A percentile compares a stretch with the other conserved stretches of the same genome.
Evolutionary conservation across 1,140 invertebrate genomes (phyloP).

Genomic region (Drosophila parabipectinata): DNA sequence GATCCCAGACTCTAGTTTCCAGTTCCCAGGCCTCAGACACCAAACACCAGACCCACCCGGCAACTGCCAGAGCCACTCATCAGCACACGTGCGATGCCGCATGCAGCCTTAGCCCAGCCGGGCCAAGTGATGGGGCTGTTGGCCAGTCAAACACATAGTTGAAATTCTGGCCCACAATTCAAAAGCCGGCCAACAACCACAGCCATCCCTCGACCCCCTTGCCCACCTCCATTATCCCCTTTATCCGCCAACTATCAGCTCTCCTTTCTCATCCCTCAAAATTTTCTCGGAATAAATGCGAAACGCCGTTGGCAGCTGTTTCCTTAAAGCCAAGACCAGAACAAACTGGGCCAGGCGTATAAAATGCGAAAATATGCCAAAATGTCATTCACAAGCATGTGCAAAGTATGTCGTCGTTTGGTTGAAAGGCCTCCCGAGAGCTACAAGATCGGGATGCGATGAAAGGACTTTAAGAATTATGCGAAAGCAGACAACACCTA

Average conservation of each 20-base stretch:
- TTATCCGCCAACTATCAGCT: not conserved
- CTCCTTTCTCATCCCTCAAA: slow-evolving; percentile 23
- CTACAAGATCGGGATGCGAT: not conserved
- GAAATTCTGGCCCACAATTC: slow-evolving; percentile 51
- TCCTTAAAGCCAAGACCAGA: slow-evolving; percentile 48
- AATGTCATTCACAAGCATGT: slow-evolving; percentile 55
- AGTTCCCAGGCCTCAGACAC: not conserved
- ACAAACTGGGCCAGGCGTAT: slow-evolving; percentile 16
- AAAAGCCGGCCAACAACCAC: slow-evolving; percentile 40
- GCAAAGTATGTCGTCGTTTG: slow-evolving; percentile 38
- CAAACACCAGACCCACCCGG: slow-evolving; percentile 10
- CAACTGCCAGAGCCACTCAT: slow-evolving; percentile 42
- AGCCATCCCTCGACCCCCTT: slow-evolving; percentile 7
- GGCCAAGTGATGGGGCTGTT: slow-evolving; percentile 20
- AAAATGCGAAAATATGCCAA: slow-evolving; percentile 64
- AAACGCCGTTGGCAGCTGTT: slow-evolving; percentile 49
- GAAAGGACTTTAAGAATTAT: slow-evolving; percentile 2
- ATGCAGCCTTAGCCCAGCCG: slow-evolving; percentile 14
- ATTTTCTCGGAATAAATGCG: slow-evolving; percentile 24
- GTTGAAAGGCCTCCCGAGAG: not conserved
- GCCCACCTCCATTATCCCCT: slow-evolving; percentile 3
- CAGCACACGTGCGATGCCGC: slow-evolving; percentile 37
- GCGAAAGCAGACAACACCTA: slow-evolving; percentile 34
- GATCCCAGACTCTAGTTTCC: not conserved
- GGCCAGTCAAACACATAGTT: slow-evolving; percentile 53